phyloP scores from a whole-genome alignment of 2,888 invertebrate genomes.

The Ditylenchus weischeri region DNA sequence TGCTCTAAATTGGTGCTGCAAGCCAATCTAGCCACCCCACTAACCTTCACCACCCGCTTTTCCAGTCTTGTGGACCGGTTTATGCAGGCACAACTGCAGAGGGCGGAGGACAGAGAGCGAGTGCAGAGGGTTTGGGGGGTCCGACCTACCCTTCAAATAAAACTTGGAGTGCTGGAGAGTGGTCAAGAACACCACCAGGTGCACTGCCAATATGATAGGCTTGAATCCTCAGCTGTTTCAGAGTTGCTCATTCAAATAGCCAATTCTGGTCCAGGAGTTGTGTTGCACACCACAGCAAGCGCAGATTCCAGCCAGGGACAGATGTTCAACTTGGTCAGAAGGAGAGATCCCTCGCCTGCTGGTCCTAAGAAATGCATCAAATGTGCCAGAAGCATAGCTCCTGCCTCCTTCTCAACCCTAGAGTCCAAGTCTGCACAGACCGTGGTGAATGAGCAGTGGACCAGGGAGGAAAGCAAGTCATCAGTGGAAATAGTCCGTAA shows the following conservation, averaged over 20 bases:
- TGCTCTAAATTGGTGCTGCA: conserved; percentile 34
- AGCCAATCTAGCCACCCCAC: conserved; percentile 31
- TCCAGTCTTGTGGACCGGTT: conserved; percentile 24
- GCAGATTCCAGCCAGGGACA: conserved; percentile 23
- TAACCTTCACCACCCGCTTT: conserved; percentile 22
- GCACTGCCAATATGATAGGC: conserved; percentile 29
- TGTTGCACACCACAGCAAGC: conserved; percentile 35
- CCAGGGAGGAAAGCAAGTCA: conserved; percentile 15
- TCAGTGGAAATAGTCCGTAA: conserved; percentile 10
- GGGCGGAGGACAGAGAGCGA: conserved; percentile 23
- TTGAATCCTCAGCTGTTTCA: conserved; percentile 22
- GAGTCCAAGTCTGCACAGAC: conserved; percentile 25
- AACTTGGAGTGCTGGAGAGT: conserved; percentile 19
- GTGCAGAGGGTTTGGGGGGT: conserved; percentile 11
- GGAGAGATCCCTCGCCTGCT: conserved; percentile 22
- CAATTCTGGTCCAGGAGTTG: conserved; percentile 36
- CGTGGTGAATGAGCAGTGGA: conserved; percentile 28
- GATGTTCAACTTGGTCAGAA: conserved; percentile 20
- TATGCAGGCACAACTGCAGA: conserved; percentile 26
- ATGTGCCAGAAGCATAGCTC: conserved; percentile 29
- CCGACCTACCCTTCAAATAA: not conserved
- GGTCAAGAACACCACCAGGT: conserved; percentile 20
- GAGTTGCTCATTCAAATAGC: conserved; percentile 27
- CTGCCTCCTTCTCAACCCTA: conserved; percentile 10
- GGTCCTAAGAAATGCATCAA: conserved; percentile 11